Conservation (phyloP, 1,140 invertebrate species). For the Choristoneura fumiferana region DNA sequence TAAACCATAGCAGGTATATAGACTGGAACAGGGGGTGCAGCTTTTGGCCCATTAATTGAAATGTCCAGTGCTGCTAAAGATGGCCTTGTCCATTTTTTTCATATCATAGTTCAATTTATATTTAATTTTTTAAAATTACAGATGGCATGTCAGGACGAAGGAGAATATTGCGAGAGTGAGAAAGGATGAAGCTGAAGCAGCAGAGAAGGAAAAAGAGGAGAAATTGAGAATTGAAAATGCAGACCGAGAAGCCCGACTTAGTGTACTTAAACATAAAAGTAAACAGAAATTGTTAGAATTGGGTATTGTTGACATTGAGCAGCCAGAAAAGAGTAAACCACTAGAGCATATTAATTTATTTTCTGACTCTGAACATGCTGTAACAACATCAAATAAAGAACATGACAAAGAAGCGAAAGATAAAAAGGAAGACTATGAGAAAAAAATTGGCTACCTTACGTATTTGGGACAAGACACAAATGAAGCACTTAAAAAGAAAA, state of each 20-base stretch:
- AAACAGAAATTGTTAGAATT: slow-evolving; percentile 73
- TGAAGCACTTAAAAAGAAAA: slow-evolving; percentile 88
- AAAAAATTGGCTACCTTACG: slow-evolving; percentile 97
- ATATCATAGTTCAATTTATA: too few relatives aligned
- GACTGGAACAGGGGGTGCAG: too few relatives aligned
- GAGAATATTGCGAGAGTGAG: slow-evolving; percentile 98
- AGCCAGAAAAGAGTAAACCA: background rate
- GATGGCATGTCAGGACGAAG: slow-evolving; percentile 99
- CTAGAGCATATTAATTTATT: slow-evolving; percentile 93
- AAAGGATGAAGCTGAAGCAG: slow-evolving; percentile 96
- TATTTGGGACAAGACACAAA: slow-evolving; percentile 97
- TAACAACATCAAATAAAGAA: slow-evolving; percentile 87
- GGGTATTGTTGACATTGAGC: slow-evolving; percentile 28
- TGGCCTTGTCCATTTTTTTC: too few relatives aligned
- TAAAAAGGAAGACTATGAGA: slow-evolving; percentile 98
- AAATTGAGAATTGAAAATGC: slow-evolving; percentile 57
- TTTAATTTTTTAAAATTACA: slow-evolving; percentile 76
- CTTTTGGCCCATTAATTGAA: too few relatives aligned
- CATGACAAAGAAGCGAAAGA: slow-evolving; percentile 94
- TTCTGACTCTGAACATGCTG: slow-evolving; percentile 87
- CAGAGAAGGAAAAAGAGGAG: slow-evolving; percentile 84
- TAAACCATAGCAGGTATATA: too few relatives aligned
- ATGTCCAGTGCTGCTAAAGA: too few relatives aligned
- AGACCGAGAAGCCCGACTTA: slow-evolving; percentile 92
- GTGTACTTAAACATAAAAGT: slow-evolving; percentile 85